Evolutionary conservation across 2,797 vertebrate species (phyloP), one percentile per base, ranked within the genome.

Genomic region (Avahi laniger): DNA sequence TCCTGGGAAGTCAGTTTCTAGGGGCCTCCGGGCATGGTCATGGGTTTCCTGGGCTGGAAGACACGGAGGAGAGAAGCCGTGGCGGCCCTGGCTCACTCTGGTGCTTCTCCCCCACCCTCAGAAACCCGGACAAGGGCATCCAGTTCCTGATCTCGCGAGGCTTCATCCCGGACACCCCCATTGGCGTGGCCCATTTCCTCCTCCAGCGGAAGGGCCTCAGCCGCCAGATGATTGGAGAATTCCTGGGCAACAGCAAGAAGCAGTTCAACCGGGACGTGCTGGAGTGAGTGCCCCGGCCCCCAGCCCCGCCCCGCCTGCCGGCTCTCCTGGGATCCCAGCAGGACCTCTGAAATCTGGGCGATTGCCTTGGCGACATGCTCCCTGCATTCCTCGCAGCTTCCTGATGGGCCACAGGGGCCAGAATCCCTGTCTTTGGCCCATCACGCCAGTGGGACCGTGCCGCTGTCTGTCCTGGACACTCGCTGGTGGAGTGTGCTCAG

Each of bases 201-300:
- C 98, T 99, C 81, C 99, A 99, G 98, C 98, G 99, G 93, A 99
- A 99, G 69, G 99, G 99, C 75, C 99, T 99, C 97, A 99, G 99
- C 98, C 99, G 99, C 14, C 99, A 99, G 98, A 99, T 99, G 99
- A 99, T 99, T 1, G 99, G 99, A 93, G 99, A 99, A 91, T 99
- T 99, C 97, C 99, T 99, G 97, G 99, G 99, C 18, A 99, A 99
- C 98, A 99, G 99, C 99, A 99, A 99, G 98, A 99, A 99, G 97
- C 99, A 99, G 91, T 99, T 99, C 98, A 99, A 99, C 99, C 99
- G 99, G 48, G 99, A 99, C 0, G 99, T 99, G 54, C 97, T 99
- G 26, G 99, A 99, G 99, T 99, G 98, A 99, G 99, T 99, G 57
- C 30, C 83, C n/a, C 13, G 38, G 41, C 41, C 35, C 30, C 30